Percentiles rank a stretch among this genome's conserved stretches.
Conservation (phyloP, 2,797 vertebrate genomes). For the Anguilla anguilla region DNA sequence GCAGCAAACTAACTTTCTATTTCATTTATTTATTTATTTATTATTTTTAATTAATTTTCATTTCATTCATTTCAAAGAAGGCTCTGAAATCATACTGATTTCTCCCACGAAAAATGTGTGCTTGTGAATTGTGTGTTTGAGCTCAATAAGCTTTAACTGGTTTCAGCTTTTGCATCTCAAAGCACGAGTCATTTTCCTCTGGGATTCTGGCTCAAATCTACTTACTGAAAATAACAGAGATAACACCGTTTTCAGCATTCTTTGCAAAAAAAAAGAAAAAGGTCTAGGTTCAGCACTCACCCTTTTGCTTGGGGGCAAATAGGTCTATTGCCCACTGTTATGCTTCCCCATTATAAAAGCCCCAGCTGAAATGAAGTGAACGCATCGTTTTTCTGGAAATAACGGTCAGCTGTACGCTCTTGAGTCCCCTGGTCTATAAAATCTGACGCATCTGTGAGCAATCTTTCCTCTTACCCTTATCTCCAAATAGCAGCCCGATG, state of each 20-base stretch:
- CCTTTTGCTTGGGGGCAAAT: not conserved
- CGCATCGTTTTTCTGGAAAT: not conserved
- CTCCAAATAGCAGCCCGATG: conserved; percentile 35
- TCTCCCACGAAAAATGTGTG: too few relatives aligned
- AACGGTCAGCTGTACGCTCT: not conserved
- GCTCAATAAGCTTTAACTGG: too few relatives aligned
- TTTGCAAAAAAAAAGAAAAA: not conserved
- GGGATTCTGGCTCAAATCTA: too few relatives aligned
- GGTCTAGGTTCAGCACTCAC: not conserved
- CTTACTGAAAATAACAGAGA: too few relatives aligned
- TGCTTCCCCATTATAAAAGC: not conserved
- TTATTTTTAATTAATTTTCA: too few relatives aligned
- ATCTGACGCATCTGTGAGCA: conserved; percentile 49
- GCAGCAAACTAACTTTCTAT: too few relatives aligned
- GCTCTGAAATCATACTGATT: too few relatives aligned
- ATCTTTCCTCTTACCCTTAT: conserved; percentile 45
- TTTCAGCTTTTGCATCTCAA: too few relatives aligned
- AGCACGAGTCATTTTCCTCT: too few relatives aligned
- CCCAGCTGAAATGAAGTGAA: not conserved
- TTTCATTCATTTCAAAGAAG: too few relatives aligned
- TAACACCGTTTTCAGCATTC: not conserved
- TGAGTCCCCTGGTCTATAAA: not conserved
- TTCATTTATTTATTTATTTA: too few relatives aligned
- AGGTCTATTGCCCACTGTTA: not conserved
- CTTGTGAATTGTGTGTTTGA: too few relatives aligned